Evolutionary conservation across 2,113 vertebrate genomes (phyloP).

Genomic region (Lepus americanus): DNA sequence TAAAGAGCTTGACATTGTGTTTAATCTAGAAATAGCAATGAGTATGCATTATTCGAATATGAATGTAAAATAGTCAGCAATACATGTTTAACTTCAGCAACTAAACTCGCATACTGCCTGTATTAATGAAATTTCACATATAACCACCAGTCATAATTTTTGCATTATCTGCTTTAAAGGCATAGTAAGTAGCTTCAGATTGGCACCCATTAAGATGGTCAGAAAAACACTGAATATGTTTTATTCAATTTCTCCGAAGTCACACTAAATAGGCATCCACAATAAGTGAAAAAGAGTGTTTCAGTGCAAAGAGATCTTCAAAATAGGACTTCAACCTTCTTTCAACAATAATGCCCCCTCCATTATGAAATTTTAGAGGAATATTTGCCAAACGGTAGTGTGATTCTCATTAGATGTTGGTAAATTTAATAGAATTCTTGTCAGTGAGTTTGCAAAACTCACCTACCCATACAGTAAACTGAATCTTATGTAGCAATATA

Average conservation of each 20-base stretch:
- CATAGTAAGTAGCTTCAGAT: slow-evolving; percentile 39
- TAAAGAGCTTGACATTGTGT: not conserved
- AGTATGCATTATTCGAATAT: slow-evolving; percentile 39
- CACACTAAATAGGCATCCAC: slow-evolving; percentile 33
- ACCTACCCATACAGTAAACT: not conserved
- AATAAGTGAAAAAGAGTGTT: slow-evolving; percentile 34
- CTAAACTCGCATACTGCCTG: not conserved
- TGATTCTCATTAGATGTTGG: not conserved
- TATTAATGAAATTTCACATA: slow-evolving; percentile 66
- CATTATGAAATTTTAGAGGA: not conserved
- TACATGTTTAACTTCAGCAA: slow-evolving; percentile 29
- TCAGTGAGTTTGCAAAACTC: not conserved
- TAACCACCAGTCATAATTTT: slow-evolving; percentile 64
- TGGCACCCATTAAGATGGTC: not conserved
- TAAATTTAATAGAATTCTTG: not conserved
- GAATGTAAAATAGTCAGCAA: slow-evolving; percentile 16
- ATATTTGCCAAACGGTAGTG: not conserved
- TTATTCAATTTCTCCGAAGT: slow-evolving; percentile 13
- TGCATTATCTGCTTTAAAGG: slow-evolving; percentile 53
- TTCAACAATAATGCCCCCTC: not conserved
- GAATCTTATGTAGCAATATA: not conserved
- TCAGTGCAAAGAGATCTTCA: slow-evolving; percentile 36
- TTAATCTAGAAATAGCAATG: not conserved
- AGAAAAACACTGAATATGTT: slow-evolving; percentile 28
- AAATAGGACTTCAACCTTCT: not conserved